Base-by-base conservation (phyloP, 2,113 vertebrate species). In the Pteropus alecto region DNA sequence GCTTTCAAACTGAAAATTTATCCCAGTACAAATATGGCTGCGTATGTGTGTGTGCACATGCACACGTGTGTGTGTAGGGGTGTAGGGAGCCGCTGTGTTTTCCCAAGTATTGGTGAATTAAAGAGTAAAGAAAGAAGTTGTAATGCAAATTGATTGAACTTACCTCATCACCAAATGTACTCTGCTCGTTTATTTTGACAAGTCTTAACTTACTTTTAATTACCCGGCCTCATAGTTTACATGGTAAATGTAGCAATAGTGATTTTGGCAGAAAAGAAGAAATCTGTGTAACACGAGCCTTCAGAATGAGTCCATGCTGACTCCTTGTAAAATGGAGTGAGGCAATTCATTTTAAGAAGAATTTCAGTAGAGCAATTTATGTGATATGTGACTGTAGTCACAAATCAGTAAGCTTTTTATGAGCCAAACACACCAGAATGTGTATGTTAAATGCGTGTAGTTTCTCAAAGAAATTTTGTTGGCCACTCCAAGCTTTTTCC, bases 321-420 rank as follows among this genome's bases (percentile, higher is more conserved):
- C 91, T 96, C 82, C 95, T 96, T 94, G 26, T 97, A 97, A 98
- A 96, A 87, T 16, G 41, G 85, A 95, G 91, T 76, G 97, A 97
- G 93, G 97, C 96, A 95, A 90, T 96, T 74, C 96, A 83, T 97
- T 95, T 93, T 82, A 48, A 95, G 90, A 96, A 95, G 74, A 96
- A 97, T 97, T 97, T 95, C 73, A 74, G 90, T 84, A 43, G 93
- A 96, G 89, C 91, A 90, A 74, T 96, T 96, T 83, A 87, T 95
- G 88, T 96, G 94, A 93, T 93, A 35, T 94, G 97, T 93, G 91
- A 93, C 94, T 84, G 2, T 38, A 95, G 93, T 95, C 83, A 79
- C 96, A 98, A 97, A 93, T 97, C 97, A 96, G 30, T 43, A 92
- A 68, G 78, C 86, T 61, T 87, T 93, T 93, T 87, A 96, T 87